Percentiles rank a stretch among this genome's conserved stretches.
phyloP scores from a whole-genome alignment of 2,797 vertebrate species.

The Chromobotia macracanthus region DNA sequence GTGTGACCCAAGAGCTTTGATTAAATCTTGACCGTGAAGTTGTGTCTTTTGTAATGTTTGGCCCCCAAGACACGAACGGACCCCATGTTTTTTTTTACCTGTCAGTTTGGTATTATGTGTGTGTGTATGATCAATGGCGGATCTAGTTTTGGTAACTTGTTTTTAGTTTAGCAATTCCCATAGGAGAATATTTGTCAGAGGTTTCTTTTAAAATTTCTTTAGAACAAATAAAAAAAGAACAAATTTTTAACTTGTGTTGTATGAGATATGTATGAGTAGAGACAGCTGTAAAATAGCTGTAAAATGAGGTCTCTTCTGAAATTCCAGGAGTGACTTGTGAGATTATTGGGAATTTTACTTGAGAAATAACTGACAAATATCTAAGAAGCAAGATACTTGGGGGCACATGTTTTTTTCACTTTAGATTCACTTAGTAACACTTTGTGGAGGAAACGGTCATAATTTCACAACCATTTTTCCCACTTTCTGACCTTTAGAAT shows the following conservation, averaged over 20 bases:
- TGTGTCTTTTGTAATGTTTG: constrained; percentile 52
- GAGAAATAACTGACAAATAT: background rate
- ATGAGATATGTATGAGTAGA: too few species aligned
- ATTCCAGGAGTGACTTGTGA: background rate
- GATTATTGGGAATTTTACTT: background rate
- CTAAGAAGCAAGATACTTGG: background rate
- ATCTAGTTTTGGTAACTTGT: background rate
- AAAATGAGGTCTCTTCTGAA: background rate
- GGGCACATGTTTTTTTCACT: background rate
- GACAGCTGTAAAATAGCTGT: too few species aligned
- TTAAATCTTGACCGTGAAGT: constrained; percentile 60
- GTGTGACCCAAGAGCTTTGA: constrained; percentile 57
- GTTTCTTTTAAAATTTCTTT: too few species aligned
- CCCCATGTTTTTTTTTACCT: background rate
- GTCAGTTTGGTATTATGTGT: background rate
- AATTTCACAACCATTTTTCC: background rate
- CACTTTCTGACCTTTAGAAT: background rate
- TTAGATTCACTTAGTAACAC: constrained; percentile 1
- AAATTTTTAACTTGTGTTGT: too few species aligned
- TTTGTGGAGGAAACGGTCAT: background rate
- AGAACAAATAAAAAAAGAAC: too few species aligned
- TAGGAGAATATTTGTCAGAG: background rate
- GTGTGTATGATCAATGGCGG: background rate
- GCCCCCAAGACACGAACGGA: constrained; percentile 50
- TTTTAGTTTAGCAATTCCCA: background rate